Base-by-base conservation (phyloP, 2,888 invertebrate species). In the Baronia brevicornis region DNA sequence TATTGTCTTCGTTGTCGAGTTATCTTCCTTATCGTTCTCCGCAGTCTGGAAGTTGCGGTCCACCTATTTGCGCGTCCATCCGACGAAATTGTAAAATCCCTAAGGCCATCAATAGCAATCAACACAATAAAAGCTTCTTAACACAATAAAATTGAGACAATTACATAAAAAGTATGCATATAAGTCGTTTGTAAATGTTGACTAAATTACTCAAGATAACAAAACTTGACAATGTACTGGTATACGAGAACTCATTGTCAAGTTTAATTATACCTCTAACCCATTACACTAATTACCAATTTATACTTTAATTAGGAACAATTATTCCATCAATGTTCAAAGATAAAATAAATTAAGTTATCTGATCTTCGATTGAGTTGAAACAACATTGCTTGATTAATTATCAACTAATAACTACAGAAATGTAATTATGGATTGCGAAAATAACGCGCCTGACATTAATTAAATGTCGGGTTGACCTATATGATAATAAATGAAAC, bases 381-480 rank as follows among this genome's bases (percentile, higher is more conserved):
- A 43, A 43, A 43, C 37, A 51, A 48, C 54, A 50, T 41, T 17
- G 24, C 13, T 44, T 59, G 56, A 61, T 64, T 54, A 60, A 61
- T 59, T 46, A 46, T 41, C 24, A 20, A 23, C 44, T 43, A 46
- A 52, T 54, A 50, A 51, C 39, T 28, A 48, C 49, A 47, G 45
- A 51, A 43, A 50, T 41, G 48, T 43, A 50, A 48, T 53, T 51
- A 49, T 41, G 47, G 32, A 15, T 33, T 13, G 35, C 32, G 29
- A 38, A 41, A 39, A 41, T 47, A 21, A 2, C 14, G 30, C 31
- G 23, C 11, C 20, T 19, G 40, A 33, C 36, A 42, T 38, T 40
- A 33, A 27, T 37, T 35, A 23, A 36, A 22, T 17, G 28, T 28
- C 30, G 30, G 14, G 5, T 33, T 30, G 20, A 30, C 12, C 33